Evolutionary conservation across 1,140 invertebrate species (phyloP).

Genomic region (Zaprionus ghesquierei): DNA sequence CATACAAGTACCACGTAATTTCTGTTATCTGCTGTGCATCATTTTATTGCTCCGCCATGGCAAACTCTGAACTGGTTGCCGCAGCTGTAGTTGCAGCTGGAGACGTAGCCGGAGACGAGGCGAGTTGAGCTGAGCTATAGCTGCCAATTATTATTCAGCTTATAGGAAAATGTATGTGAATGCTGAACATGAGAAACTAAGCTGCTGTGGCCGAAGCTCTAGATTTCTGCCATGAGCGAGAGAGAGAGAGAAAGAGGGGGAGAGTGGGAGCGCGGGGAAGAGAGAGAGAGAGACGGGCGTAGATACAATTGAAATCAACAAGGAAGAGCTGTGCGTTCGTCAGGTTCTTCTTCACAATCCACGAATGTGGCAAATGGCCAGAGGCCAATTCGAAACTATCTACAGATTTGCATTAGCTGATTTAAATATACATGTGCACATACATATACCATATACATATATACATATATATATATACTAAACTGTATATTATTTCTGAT

Average conservation of each 20-base stretch:
- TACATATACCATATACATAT: background rate
- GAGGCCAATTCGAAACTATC: background rate
- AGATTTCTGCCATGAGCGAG: background rate
- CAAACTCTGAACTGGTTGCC: constrained; percentile 49
- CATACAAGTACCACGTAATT: constrained; percentile 58
- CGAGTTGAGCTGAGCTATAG: constrained; percentile 22
- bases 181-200: constrained; percentile 16
- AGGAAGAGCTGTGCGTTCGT: background rate
- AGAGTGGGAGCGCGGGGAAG: no score
- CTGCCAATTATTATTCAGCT: constrained; percentile 68
- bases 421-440: constrained; percentile 10
- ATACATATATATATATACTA: background rate
- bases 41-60: constrained; percentile 66
- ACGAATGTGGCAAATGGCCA: background rate
- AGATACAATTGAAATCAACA: constrained; percentile 42
- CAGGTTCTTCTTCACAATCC: background rate
- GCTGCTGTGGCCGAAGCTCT: background rate
- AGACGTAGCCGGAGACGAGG: background rate
- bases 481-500: background rate
- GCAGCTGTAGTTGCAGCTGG: background rate
- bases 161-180: constrained; percentile 44
- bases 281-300: background rate
- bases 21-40: constrained; percentile 75
- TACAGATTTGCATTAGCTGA: background rate
- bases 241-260: background rate